A percentile compares a stretch with the other conserved stretches of the same genome.
These are phyloP conservation scores for Galeopsomyia nigrocyanea DNA, from an alignment of 2,888 invertebrate species.

Conservation along the genomic window DNA sequence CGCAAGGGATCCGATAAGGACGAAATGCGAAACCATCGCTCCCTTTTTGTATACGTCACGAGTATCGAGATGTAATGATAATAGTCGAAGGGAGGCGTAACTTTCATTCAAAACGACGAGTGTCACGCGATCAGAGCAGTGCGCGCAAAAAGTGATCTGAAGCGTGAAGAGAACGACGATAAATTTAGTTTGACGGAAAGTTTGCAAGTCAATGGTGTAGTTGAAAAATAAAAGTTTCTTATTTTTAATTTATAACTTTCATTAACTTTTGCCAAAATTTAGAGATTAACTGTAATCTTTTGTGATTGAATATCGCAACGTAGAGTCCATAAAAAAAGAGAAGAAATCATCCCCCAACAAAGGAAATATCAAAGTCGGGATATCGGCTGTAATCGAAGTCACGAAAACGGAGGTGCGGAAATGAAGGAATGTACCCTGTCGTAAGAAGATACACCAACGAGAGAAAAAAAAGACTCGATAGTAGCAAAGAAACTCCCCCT, in stretches of 20 bases:
- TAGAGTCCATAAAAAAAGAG: too few relatives aligned
- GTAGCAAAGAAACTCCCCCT: conserved; percentile 19
- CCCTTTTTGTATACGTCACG: neutral
- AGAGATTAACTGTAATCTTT: too few relatives aligned
- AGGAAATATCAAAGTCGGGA: conserved; percentile 5
- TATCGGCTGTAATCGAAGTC: conserved; percentile 24
- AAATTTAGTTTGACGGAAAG: too few relatives aligned
- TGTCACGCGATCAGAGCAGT: neutral
- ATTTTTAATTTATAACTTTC: too few relatives aligned
- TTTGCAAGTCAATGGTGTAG: too few relatives aligned
- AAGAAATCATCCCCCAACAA: neutral
- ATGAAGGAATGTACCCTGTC: conserved; percentile 18
- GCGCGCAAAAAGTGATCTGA: neutral
- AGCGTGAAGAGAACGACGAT: too few relatives aligned
- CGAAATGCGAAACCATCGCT: conserved; percentile 29
- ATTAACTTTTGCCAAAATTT: too few relatives aligned
- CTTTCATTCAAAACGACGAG: conserved; percentile 2
- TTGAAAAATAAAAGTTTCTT: too few relatives aligned
- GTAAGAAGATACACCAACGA: conserved; percentile 20
- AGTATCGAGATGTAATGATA: conserved; percentile 37
- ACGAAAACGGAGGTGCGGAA: conserved; percentile 29
- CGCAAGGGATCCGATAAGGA: conserved; percentile 30
- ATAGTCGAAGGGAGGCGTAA: conserved; percentile 36
- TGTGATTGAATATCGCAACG: too few relatives aligned
- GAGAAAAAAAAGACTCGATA: conserved; percentile 21